Evolutionary conservation across 53 echinoderm and acorn worm species (phyloP), one percentile per base, ranked within the genome.

Genomic region (Zoroaster sp.): DNA sequence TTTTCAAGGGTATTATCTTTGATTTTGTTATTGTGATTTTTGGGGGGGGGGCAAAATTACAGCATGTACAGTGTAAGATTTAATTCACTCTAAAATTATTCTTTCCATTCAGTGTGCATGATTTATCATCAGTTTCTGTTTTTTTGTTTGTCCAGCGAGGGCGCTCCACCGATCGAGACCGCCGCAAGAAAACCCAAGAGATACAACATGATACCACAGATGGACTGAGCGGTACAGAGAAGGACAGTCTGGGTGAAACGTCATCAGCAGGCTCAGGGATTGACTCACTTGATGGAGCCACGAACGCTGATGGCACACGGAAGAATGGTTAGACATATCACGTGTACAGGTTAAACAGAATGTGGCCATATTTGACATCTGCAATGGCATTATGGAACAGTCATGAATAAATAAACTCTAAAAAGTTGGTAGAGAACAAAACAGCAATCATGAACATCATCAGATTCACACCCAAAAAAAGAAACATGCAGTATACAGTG

Each of bases 231-330:
- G 71, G 78, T 20, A 40, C 66, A 40, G 77, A 88, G 65, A 88
- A 76, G 55, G 96, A 93, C 77, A 92, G 94, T 52, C 76, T 92
- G 11, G 96, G 94, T n/a, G 96, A 96, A 36, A 95, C 93, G 1
- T 96, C 96, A 34, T 96, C 96, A 35, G 88, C 82, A 5, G 96
- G 96, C 18, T 96, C 96, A 7, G 96, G 95, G 30, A 80, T 94
- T 40, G 94, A 96, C 44, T 96, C 96, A 23, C 74, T 93, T 51
- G 96, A 96, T 75, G 96, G 94, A 47, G 28, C n/a, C 46, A 8
- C 47, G 75, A 75, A 75, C 4, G 42, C 73, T 15, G 73, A 73
- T 28, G 73, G 73, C 20, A 41, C 73, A 35, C 73, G 41, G 10
- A 73, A 41, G 75, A 46, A 13, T 2, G 75, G 75, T 75, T 40